These are phyloP conservation scores for Schizaphis graminum DNA, from an alignment of 2,888 invertebrate genomes.

Conservation along the genomic window DNA sequence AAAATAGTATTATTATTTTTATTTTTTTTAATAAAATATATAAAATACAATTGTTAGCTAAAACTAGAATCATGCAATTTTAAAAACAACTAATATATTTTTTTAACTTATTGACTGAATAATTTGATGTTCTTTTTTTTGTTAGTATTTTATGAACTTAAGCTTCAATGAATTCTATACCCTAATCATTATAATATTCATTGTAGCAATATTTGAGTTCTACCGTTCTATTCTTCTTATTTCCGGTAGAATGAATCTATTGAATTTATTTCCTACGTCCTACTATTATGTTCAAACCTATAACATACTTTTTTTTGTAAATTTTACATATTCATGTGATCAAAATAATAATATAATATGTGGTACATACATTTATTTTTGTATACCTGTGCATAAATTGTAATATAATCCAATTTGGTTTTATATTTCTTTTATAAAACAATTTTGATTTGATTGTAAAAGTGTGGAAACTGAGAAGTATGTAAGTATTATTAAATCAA, in stretches of 20 bases:
- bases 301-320: not conserved
- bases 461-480: slow-evolving; percentile 17
- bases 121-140: not conserved
- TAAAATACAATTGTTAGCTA: not conserved
- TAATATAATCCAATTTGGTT: slow-evolving; percentile 7
- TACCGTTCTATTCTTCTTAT: not conserved
- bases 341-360: not conserved
- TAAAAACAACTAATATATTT: not conserved
- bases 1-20: not conserved
- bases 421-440: slow-evolving; percentile 34
- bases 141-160: not conserved
- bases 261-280: not conserved
- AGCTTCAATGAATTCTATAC: not conserved
- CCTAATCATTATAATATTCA: not conserved
- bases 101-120: not conserved
- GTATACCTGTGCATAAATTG: not conserved
- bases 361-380: not conserved
- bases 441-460: slow-evolving; percentile 7
- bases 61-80: not conserved
- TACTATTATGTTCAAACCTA: not conserved
- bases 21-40: not conserved
- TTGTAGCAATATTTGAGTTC: not conserved
- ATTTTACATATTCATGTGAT: not conserved
- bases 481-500: slow-evolving; percentile 16
- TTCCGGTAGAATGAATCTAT: not conserved